Conservation (phyloP, 2,888 invertebrate species). For the Vanessa cardui region DNA sequence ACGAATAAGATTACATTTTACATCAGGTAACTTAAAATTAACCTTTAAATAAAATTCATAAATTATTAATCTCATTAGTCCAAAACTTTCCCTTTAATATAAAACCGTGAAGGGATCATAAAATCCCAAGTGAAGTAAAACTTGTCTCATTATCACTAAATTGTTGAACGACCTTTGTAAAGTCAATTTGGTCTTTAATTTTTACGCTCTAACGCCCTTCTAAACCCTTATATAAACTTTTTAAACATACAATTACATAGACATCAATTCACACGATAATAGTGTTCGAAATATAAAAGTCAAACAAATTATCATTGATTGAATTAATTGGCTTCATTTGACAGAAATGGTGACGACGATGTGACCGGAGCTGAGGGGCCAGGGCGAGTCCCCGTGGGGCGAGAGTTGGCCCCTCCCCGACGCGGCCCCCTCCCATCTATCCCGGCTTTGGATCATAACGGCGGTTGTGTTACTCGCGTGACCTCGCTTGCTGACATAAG, state of each 20-base stretch:
- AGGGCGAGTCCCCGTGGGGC: constrained; percentile 60
- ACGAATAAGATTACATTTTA: not conserved
- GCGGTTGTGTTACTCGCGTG: constrained; percentile 44
- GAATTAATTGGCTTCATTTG: constrained; percentile 7
- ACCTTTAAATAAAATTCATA: constrained; percentile 15
- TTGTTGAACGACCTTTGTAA: constrained; percentile 7
- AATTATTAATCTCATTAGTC: constrained; percentile 12
- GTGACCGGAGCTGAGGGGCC: constrained; percentile 69
- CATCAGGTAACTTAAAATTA: not conserved
- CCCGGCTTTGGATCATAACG: constrained; percentile 34
- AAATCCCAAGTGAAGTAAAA: constrained; percentile 25
- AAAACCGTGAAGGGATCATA: constrained; percentile 24
- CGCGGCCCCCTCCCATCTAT: constrained; percentile 35
- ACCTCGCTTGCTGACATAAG: constrained; percentile 31
- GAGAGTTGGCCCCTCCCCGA: constrained; percentile 66
- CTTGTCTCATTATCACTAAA: constrained; percentile 25
- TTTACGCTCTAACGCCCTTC: not conserved
- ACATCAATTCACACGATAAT: not conserved
- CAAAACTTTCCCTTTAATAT: constrained; percentile 25
- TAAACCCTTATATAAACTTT: not conserved
- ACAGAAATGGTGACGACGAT: constrained; percentile 76
- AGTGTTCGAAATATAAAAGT: too few relatives aligned
- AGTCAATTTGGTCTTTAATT: not conserved
- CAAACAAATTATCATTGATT: not conserved
- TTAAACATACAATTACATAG: not conserved